Percentiles rank a stretch among this genome's conserved stretches.
Conservation (phyloP, 2,113 vertebrate genomes). For the Pan paniscus region DNA sequence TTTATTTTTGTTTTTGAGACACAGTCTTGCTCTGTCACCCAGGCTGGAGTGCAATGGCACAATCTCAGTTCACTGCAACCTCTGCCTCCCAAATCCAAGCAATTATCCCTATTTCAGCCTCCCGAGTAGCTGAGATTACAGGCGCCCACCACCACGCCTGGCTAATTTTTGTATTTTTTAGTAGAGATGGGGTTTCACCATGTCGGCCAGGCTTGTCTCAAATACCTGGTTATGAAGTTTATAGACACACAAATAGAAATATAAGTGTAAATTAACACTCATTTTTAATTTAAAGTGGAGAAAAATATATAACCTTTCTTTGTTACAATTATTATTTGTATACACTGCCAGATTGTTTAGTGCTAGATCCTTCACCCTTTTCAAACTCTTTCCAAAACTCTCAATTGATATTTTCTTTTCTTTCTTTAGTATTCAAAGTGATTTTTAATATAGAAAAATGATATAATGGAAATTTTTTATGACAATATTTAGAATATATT, state of each 20-base stretch:
- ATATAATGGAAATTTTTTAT: neutral
- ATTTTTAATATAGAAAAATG: neutral
- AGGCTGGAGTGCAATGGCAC: no score
- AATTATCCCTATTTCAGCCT: no score
- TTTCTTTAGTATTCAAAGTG: neutral
- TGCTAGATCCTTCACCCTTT: neutral
- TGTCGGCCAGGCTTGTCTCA: no score
- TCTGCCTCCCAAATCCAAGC: no score
- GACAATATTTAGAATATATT: neutral
- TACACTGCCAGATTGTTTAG: neutral
- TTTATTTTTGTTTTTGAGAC: no score
- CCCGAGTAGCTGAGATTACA: no score
- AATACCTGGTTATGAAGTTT: neutral
- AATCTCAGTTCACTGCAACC: no score
- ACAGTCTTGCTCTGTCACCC: no score
- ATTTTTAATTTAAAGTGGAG: neutral
- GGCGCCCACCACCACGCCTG: rapidly evolving
- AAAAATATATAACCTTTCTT: neutral
- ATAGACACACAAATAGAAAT: neutral
- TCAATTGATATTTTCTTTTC: neutral
- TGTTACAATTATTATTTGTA: neutral
- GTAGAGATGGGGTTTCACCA: no score
- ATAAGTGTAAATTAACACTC: neutral
- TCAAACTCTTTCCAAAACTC: neutral
- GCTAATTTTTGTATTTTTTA: no score